Base-by-base conservation (phyloP, 2,888 invertebrate genomes). In the Drosophila imparisetae region DNA sequence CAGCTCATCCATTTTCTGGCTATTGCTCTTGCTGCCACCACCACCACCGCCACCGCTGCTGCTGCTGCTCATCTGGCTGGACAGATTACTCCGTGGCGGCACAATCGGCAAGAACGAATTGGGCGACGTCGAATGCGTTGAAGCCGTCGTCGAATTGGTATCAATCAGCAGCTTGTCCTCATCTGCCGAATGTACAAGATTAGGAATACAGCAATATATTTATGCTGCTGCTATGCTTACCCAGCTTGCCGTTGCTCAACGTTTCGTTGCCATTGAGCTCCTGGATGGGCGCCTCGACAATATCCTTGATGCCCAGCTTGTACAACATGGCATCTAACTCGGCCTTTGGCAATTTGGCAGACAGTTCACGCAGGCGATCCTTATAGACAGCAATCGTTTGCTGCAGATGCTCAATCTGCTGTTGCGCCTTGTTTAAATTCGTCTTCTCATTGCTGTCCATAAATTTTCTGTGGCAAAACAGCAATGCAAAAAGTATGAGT, bases 361-460 rank as follows among this genome's bases (percentile, higher is more conserved):
- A 93, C 66, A 96, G 92, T 82, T 96, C 96, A 64, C 96, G 95
- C 86, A 98, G 94, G 82, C 98, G 95, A 91, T 95, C 96, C 92
- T 96, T 96, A 92, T 98, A 96, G 48, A 96, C 94, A 75, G 95
- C 95, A 92, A 98, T 96, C 91, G 98, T 98, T 80, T 96, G 94
- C 92, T 98, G 98, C 83, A 98, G 93, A 85, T 96, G 95, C 90
- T 97, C 96, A 78, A 98, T 97, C 92, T 97, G 96, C 86, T 98
- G 96, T 89, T 98, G 97, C 62, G 98, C 94, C 91, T 98, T 96
- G 92, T 97, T 96, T 76, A 97, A 94, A 92, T 98, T 98, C 69
- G 97, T 97, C 92, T 96, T 96, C 67, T 97, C 97, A 64, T 97
- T 97, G 73, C 97, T 97, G 92, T 98, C 98, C 90, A 99, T 94